A percentile compares a stretch with the other conserved stretches of the same genome.
Conservation (phyloP, 2,888 invertebrate genomes). For the Amiota minor region DNA sequence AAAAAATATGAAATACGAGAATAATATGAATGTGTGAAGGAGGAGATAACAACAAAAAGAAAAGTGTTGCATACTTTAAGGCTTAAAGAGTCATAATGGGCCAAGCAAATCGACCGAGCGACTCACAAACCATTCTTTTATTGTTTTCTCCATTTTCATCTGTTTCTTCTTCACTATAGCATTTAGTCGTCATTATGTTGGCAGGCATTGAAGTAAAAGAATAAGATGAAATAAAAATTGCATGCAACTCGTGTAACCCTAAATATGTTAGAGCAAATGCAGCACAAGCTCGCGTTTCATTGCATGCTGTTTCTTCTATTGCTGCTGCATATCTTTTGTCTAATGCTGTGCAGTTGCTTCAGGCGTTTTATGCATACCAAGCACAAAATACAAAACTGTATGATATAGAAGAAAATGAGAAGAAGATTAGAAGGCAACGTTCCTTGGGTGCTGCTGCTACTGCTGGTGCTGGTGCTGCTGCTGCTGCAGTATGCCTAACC, state of each 20-base stretch:
- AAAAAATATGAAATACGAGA: slow-evolving; percentile 7
- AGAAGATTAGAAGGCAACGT: no score
- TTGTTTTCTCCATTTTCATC: background rate
- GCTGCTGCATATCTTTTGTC: no score
- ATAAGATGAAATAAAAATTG: no score
- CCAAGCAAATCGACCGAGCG: no score
- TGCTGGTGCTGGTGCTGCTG: background rate
- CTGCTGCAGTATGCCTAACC: slow-evolving; percentile 36
- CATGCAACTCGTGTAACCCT: slow-evolving; percentile 32
- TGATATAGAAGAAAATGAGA: no score
- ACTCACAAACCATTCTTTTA: no score
- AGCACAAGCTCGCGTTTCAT: no score
- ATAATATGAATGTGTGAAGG: background rate
- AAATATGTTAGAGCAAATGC: no score
- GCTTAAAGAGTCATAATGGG: slow-evolving; percentile 17
- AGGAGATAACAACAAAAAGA: slow-evolving; percentile 2
- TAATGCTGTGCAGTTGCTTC: slow-evolving; percentile 22
- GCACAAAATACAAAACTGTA: background rate
- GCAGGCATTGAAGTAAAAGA: background rate
- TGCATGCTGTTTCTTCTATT: no score
- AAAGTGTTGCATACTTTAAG: slow-evolving; percentile 35
- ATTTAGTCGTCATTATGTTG: background rate
- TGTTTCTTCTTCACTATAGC: background rate
- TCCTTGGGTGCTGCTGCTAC: background rate
- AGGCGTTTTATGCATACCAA: slow-evolving; percentile 1